These are phyloP conservation scores for Peromyscus eremicus DNA, from an alignment of 2,797 vertebrate genomes.

Conservation along the genomic window DNA sequence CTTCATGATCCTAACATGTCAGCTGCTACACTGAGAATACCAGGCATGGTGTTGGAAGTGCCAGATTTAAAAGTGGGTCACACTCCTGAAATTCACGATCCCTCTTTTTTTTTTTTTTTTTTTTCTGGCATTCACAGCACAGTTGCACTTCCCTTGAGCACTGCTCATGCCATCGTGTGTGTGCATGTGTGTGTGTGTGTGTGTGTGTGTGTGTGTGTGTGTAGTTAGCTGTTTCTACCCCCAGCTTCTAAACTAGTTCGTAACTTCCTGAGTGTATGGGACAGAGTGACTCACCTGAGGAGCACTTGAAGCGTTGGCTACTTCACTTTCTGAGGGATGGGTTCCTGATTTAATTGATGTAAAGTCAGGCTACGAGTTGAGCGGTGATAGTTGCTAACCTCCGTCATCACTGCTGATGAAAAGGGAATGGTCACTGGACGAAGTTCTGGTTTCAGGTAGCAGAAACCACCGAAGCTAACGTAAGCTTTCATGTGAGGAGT, in stretches of 20 bases:
- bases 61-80: neutral
- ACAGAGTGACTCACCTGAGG: neutral
- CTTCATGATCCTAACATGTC: conserved; percentile 62
- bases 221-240: neutral
- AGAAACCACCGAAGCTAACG: neutral
- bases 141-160: conserved; percentile 9
- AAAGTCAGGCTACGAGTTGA: neutral
- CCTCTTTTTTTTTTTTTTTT: neutral
- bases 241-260: neutral
- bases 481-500: conserved; percentile 5
- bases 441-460: conserved; percentile 5
- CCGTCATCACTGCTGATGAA: neutral
- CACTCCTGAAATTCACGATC: neutral
- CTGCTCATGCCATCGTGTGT: neutral
- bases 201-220: neutral
- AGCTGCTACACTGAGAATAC: conserved; percentile 30
- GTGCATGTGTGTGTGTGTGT: neutral
- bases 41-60: neutral
- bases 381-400: neutral
- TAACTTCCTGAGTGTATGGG: neutral
- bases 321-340: neutral
- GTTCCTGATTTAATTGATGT: neutral
- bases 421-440: neutral
- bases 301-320: neutral
- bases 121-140: neutral